Base-by-base conservation (phyloP, 2,113 vertebrate species). In the Paradoxurus hermaphroditus region DNA sequence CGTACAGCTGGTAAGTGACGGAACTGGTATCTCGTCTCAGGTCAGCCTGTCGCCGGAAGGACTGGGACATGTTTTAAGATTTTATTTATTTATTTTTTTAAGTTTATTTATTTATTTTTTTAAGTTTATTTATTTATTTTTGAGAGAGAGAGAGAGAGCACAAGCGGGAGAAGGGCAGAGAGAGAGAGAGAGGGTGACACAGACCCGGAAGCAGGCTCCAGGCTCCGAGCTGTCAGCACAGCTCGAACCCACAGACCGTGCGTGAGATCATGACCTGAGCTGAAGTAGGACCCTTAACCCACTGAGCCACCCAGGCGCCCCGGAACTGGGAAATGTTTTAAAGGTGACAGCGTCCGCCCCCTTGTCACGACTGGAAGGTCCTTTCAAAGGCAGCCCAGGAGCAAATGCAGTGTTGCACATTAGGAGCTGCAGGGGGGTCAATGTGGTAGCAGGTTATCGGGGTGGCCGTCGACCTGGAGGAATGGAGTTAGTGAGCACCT, bases 361-460 rank as follows among this genome's bases (percentile, higher is more conserved):
- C 10, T 41, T 0, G 7, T 46, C 39, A 16, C 11, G 13, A 25
- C 46, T 31, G 44, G 78, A 34, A 59, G 41, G 6, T 44, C 46
- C 31, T 18, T 75, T 39, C 3, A 0, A 0, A 46, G 34, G 49
- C 34, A 21, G 11, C 36, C 44, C 31, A 4, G 41, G 73, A 68
- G 67, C 51, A 78, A 19, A 63, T 1, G n/a, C 21, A n/a, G 39
- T 0, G 0, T 11, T 12, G 53, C 5, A 0, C 0, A 1, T 36
- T 7, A 23, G 49, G 19, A 51, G 63, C 14, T 4, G 36, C 53
- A 56, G 10, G 29, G 44, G 8, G 4, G 49, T 79, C 46, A 23
- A 0, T 3, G 14, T 18, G 7, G 41, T 11, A 27, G 21, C 21
- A 36, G 49, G 25, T 77, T 7, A 15, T 25, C 3, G 1, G 36